phyloP scores from a whole-genome alignment of 2,888 invertebrate genomes.

The Drosophila nigritarsus region DNA sequence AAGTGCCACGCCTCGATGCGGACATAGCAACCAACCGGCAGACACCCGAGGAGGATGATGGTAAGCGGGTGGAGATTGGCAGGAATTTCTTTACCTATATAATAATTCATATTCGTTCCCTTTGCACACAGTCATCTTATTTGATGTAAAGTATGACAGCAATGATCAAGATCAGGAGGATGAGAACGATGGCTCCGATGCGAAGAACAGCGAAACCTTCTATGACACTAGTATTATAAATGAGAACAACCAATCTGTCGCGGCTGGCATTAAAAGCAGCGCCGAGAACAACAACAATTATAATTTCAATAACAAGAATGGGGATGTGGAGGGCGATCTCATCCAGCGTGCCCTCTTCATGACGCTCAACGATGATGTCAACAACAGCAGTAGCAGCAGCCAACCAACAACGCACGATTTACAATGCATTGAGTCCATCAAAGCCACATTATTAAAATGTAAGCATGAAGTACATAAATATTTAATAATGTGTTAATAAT shows the following conservation, averaged over 20 bases:
- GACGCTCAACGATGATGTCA: constrained; percentile 62
- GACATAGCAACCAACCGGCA: constrained; percentile 42
- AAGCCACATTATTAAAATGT: constrained; percentile 44
- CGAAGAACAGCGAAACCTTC: constrained; percentile 71
- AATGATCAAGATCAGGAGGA: constrained; percentile 72
- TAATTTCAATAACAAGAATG: constrained; percentile 67
- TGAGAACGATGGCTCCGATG: constrained; percentile 74
- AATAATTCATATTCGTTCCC: not conserved
- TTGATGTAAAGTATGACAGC: constrained; percentile 72
- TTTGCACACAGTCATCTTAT: constrained; percentile 57
- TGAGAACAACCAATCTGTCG: constrained; percentile 23
- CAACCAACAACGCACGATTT: constrained; percentile 28
- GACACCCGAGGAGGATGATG: constrained; percentile 65
- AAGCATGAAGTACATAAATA: constrained; percentile 9
- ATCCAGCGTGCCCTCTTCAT: constrained; percentile 73
- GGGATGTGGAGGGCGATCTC: constrained; percentile 63
- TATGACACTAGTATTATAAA: constrained; percentile 71
- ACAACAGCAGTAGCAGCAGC: constrained; percentile 12
- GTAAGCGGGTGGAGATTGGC: constrained; percentile 24
- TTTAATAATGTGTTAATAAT: not conserved
- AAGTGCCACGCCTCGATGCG: constrained; percentile 63
- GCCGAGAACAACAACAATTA: constrained; percentile 74
- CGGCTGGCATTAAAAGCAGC: constrained; percentile 16
- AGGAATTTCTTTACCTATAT: fast-evolving
- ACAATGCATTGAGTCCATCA: constrained; percentile 51